Evolutionary conservation across 2,888 invertebrate genomes (phyloP).

Genomic region (Rhamnusium bicolor): DNA sequence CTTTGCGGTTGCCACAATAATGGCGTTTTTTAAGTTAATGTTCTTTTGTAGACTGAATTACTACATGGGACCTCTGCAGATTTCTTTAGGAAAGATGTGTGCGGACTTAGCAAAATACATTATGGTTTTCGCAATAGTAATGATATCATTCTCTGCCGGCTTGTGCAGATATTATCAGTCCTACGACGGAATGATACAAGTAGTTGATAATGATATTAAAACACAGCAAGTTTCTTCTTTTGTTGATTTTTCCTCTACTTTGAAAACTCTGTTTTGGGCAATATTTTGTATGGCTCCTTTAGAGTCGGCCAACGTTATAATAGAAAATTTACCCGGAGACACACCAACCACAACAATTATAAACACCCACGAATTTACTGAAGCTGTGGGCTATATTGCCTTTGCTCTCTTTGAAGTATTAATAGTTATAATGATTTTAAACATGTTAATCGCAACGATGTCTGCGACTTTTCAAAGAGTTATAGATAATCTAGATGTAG

Average conservation of each 20-base stretch:
- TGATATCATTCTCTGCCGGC: slow-evolving; percentile 76
- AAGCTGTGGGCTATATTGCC: slow-evolving; percentile 79
- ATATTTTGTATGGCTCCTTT: slow-evolving; percentile 79
- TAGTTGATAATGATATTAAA: slow-evolving; percentile 74
- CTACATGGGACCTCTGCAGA: slow-evolving; percentile 78
- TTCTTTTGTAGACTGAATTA: slow-evolving; percentile 78
- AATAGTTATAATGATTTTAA: slow-evolving; percentile 81
- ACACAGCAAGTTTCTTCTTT: slow-evolving; percentile 76
- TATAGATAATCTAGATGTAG: slow-evolving; percentile 79
- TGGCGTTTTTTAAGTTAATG: slow-evolving; percentile 78
- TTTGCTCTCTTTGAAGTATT: slow-evolving; percentile 81
- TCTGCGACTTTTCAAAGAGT: slow-evolving; percentile 83
- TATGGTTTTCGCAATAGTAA: slow-evolving; percentile 76
- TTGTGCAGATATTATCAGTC: slow-evolving; percentile 78
- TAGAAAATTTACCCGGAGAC: slow-evolving; percentile 75
- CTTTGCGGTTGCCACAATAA: slow-evolving; percentile 78
- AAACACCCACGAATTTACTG: slow-evolving; percentile 77
- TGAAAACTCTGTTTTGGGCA: slow-evolving; percentile 82
- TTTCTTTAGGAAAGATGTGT: slow-evolving; percentile 80
- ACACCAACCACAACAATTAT: slow-evolving; percentile 70
- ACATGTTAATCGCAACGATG: slow-evolving; percentile 88
- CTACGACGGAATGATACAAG: slow-evolving; percentile 73
- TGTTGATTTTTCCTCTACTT: slow-evolving; percentile 74
- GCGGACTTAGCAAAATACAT: slow-evolving; percentile 78
- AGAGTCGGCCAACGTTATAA: slow-evolving; percentile 78